phyloP scores from a whole-genome alignment of 2,888 invertebrate species.

The Junonia oenone region DNA sequence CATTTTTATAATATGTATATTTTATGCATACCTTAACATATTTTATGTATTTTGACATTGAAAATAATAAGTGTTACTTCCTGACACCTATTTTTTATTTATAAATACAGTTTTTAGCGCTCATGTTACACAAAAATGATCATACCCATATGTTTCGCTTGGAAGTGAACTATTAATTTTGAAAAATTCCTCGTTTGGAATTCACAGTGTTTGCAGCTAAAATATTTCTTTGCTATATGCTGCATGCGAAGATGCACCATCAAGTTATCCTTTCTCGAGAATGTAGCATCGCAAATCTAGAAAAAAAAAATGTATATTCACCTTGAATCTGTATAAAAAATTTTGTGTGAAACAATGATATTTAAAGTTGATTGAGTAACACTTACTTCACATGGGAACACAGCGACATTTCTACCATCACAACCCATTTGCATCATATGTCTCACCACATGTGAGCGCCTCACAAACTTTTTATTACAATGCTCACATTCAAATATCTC shows the following conservation, averaged over 20 bases:
- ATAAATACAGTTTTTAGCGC: too few species aligned
- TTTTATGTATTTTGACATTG: background rate
- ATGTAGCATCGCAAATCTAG: conserved; percentile 82
- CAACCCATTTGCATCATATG: conserved; percentile 85
- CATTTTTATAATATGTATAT: too few species aligned
- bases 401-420: conserved; percentile 63
- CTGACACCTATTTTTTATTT: background rate
- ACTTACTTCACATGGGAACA: conserved; percentile 60
- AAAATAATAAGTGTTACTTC: background rate
- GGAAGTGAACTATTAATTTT: conserved; percentile 56
- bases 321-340: too few species aligned
- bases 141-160: conserved; percentile 54
- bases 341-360: background rate
- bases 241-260: conserved; percentile 86
- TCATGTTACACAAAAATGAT: too few species aligned
- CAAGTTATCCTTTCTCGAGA: conserved; percentile 86
- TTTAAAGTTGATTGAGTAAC: background rate
- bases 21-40: too few species aligned
- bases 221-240: conserved; percentile 45
- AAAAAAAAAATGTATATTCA: conserved; percentile 29
- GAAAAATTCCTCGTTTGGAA: conserved; percentile 55
- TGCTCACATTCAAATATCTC: conserved; percentile 80
- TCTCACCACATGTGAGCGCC: conserved; percentile 86
- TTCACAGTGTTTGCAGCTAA: conserved; percentile 52
- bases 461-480: conserved; percentile 85